phyloP scores from a whole-genome alignment of 2,113 vertebrate species.

The Leptocoma aspasia region DNA sequence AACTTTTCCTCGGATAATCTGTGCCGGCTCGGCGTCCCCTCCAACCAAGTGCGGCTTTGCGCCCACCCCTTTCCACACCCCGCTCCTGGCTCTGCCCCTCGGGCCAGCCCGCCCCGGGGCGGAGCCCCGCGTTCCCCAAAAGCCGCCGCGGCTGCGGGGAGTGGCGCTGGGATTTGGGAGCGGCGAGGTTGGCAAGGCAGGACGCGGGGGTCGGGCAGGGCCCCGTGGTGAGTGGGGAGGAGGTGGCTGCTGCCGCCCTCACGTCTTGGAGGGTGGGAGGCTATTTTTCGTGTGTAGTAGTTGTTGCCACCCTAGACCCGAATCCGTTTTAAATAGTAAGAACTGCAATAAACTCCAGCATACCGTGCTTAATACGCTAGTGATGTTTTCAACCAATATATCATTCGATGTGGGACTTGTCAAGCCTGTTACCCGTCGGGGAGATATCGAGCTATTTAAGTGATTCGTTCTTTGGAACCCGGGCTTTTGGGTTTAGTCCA shows the following conservation, averaged over 20 bases:
- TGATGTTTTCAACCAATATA: no score
- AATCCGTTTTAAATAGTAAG: not conserved
- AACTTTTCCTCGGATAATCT: accelerated
- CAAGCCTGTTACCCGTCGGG: not conserved
- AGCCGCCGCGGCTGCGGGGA: not conserved
- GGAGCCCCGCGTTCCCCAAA: not conserved
- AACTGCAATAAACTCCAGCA: not conserved
- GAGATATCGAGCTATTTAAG: not conserved
- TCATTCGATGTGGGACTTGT: not conserved
- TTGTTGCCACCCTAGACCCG: not conserved
- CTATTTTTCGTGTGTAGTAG: not conserved
- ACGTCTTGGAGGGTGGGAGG: not conserved
- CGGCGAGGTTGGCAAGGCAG: accelerated
- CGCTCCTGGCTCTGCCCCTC: not conserved
- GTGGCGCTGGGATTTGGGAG: accelerated
- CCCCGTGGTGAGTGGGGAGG: not conserved
- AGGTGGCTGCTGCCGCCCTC: accelerated
- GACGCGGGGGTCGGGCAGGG: accelerated
- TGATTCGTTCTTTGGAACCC: not conserved
- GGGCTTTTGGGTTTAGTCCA: not conserved
- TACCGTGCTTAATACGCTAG: accelerated
- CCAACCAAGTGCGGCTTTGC: accelerated
- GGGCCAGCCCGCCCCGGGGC: not conserved
- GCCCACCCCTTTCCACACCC: accelerated
- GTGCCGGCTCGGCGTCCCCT: accelerated